These are phyloP conservation scores for Calameuta idolon DNA, from an alignment of 2,888 invertebrate species.

Conservation along the genomic window DNA sequence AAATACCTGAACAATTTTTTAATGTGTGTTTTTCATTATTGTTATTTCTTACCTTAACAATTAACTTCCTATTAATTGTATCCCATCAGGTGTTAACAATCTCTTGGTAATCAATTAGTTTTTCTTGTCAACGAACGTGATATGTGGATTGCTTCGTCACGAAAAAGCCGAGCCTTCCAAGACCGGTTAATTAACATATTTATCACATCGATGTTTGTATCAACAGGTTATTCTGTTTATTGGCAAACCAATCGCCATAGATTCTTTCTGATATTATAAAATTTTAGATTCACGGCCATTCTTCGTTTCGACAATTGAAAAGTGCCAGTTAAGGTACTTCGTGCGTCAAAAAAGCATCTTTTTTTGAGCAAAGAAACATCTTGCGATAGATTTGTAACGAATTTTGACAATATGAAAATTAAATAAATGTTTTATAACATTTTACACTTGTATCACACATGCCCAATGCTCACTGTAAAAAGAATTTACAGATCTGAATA, in stretches of 20 bases:
- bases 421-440: not conserved
- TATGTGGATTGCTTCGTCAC: not conserved
- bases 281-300: not conserved
- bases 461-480: not conserved
- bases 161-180: slow-evolving; percentile 45
- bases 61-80: not conserved
- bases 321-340: not conserved
- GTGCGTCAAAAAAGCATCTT: not conserved
- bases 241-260: not conserved
- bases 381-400: not conserved
- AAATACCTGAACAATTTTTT: not conserved
- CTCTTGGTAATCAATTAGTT: not conserved
- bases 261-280: not conserved
- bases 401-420: not conserved
- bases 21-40: not conserved
- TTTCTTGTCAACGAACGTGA: not conserved
- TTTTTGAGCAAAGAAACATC: not conserved
- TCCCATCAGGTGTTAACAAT: not conserved
- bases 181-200: slow-evolving; percentile 53
- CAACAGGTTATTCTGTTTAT: slow-evolving; percentile 18
- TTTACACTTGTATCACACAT: not conserved
- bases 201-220: slow-evolving; percentile 25
- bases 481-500: not conserved
- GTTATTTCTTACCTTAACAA: not conserved
- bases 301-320: not conserved